A percentile compares a stretch with the other conserved stretches of the same genome.
These are phyloP conservation scores for Melopsittacus undulatus DNA, from an alignment of 2,797 vertebrate genomes.

Conservation along the genomic window DNA sequence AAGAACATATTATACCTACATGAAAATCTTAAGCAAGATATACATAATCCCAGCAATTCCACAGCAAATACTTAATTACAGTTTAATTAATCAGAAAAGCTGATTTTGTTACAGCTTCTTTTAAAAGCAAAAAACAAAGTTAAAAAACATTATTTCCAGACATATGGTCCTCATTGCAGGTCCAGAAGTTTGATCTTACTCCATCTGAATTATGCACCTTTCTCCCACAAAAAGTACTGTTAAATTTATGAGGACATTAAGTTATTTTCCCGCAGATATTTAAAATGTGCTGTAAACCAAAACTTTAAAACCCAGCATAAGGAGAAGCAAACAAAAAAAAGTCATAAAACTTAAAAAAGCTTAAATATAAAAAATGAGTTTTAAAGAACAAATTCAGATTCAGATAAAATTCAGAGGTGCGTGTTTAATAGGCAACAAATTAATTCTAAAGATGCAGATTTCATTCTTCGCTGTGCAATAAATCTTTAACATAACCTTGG, in stretches of 20 bases:
- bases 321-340: not conserved
- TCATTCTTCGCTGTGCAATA: not conserved
- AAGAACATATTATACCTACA: not conserved
- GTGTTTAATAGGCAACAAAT: not conserved
- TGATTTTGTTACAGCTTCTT: not conserved
- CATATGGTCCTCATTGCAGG: fast-evolving
- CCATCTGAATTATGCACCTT: not conserved
- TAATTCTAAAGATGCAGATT: not conserved
- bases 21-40: not conserved
- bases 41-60: not conserved
- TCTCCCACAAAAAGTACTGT: not conserved
- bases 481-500: not conserved
- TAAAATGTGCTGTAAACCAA: not conserved
- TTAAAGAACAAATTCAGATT: not conserved
- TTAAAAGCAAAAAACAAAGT: not conserved
- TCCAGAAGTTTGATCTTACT: not conserved
- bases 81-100: not conserved
- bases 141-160: not conserved
- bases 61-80: not conserved
- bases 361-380: not conserved
- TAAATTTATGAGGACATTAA: not conserved
- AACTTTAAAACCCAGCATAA: not conserved
- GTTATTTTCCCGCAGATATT: not conserved
- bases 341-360: not conserved
- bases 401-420: not conserved